Conservation (phyloP, 2,888 invertebrate genomes). For the Rhamphomyia laevipes region DNA sequence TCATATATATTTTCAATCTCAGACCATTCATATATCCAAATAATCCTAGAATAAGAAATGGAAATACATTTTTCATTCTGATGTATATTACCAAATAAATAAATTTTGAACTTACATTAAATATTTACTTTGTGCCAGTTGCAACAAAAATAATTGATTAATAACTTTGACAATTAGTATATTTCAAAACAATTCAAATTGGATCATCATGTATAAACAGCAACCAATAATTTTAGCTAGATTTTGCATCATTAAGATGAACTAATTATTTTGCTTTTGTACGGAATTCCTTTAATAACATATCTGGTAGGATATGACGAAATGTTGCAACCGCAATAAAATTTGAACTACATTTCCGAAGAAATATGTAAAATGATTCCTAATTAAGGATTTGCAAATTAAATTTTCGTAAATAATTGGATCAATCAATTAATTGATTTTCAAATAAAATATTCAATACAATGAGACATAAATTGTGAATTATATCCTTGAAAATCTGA, state of each 20-base stretch:
- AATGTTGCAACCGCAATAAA: constrained; percentile 65
- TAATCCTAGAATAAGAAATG: not conserved
- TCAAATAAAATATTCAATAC: too few species aligned
- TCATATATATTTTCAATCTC: too few species aligned
- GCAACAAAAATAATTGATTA: constrained; percentile 73
- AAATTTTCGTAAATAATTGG: not conserved
- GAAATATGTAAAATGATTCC: not conserved
- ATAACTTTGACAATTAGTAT: constrained; percentile 53
- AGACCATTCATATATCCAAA: too few species aligned
- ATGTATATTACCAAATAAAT: not conserved
- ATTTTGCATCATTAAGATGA: constrained; percentile 56
- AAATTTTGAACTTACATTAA: constrained; percentile 46
- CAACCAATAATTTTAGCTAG: constrained; percentile 62
- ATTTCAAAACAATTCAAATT: constrained; percentile 64
- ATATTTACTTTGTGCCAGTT: constrained; percentile 45
- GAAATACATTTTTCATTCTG: not conserved
- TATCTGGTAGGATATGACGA: constrained; percentile 45
- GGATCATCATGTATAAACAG: constrained; percentile 60
- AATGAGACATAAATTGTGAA: too few species aligned
- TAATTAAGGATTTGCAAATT: too few species aligned
- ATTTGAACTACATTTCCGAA: constrained; percentile 30
- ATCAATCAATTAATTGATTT: not conserved
- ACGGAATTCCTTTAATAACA: constrained; percentile 58
- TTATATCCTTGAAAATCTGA: too few species aligned
- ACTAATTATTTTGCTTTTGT: constrained; percentile 59